Percentiles rank a stretch among this genome's conserved stretches.
Evolutionary conservation across 1,140 invertebrate species (phyloP).

Genomic region (Rhopalosiphum padi): DNA sequence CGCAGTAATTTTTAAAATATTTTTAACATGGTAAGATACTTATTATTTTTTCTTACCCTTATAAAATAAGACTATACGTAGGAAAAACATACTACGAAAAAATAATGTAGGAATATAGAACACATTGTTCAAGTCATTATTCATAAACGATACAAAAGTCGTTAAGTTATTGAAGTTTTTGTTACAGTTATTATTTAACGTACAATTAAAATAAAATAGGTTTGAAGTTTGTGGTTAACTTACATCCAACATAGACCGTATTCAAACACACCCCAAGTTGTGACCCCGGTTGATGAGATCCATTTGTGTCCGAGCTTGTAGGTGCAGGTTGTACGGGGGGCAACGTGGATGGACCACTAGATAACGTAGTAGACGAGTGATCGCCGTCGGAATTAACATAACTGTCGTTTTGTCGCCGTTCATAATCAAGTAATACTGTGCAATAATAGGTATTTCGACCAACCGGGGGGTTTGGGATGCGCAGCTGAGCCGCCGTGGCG

Average conservation of each 20-base stretch:
- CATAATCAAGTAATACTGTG: constrained; percentile 59
- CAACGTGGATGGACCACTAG: neutral
- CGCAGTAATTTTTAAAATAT: too few species aligned
- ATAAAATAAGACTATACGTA: neutral
- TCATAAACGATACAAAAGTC: neutral
- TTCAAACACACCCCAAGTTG: constrained; percentile 65
- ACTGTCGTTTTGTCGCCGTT: neutral
- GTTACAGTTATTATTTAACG: neutral
- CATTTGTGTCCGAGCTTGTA: neutral
- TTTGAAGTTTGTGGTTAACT: constrained; percentile 61
- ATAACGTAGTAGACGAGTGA: neutral
- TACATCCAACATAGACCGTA: constrained; percentile 67
- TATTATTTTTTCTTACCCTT: neutral
- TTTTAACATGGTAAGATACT: too few species aligned
- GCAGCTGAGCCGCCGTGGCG: constrained; percentile 65
- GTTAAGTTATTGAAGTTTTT: neutral
- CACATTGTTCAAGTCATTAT: neutral
- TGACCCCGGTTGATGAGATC: neutral
- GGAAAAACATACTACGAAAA: neutral
- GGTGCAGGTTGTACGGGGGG: neutral
- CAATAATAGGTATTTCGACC: constrained; percentile 65
- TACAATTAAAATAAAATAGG: neutral
- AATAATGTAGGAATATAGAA: neutral
- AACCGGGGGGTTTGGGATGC: constrained; percentile 64
- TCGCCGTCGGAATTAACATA: neutral